Evolutionary conservation across 2,113 vertebrate species (phyloP).

Genomic region (Varanus salvator): DNA sequence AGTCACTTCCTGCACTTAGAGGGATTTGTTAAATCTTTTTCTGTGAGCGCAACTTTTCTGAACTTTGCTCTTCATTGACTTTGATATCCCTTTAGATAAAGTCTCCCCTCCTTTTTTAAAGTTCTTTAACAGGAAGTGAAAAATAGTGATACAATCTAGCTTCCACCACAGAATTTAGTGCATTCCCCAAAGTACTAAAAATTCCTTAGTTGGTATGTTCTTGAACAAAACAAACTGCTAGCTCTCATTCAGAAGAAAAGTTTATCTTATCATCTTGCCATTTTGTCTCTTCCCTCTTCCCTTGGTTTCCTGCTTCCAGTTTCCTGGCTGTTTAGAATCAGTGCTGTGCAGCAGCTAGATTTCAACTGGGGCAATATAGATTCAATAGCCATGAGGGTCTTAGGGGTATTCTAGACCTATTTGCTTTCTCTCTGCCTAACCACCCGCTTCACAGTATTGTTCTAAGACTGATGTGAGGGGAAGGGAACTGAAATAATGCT

Average conservation of each 20-base stretch:
- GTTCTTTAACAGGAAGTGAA: slow-evolving; percentile 50
- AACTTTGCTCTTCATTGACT: slow-evolving; percentile 42
- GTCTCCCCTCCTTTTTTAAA: slow-evolving; percentile 29
- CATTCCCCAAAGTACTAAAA: not conserved
- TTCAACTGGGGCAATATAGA: not conserved
- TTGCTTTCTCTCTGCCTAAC: not conserved
- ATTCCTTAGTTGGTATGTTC: not conserved
- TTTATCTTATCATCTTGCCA: not conserved
- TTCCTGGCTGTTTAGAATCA: not conserved
- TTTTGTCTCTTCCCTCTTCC: not conserved
- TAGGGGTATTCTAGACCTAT: not conserved
- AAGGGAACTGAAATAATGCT: not conserved
- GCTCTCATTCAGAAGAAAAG: not conserved
- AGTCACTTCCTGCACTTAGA: slow-evolving; percentile 71
- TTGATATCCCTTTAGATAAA: slow-evolving; percentile 49
- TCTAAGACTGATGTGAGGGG: not conserved
- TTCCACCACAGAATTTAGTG: not conserved
- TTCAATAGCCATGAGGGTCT: not conserved
- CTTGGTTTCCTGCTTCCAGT: too few relatives aligned
- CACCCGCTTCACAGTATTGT: not conserved
- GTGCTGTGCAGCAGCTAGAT: not conserved
- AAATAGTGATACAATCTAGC: not conserved
- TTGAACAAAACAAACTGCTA: not conserved
- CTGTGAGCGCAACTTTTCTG: slow-evolving; percentile 23
- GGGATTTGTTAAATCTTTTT: slow-evolving; percentile 63